A percentile compares a stretch with the other conserved stretches of the same genome.
These are phyloP conservation scores for Perca fluviatilis DNA, from an alignment of 2,113 vertebrate genomes.

Conservation along the genomic window DNA sequence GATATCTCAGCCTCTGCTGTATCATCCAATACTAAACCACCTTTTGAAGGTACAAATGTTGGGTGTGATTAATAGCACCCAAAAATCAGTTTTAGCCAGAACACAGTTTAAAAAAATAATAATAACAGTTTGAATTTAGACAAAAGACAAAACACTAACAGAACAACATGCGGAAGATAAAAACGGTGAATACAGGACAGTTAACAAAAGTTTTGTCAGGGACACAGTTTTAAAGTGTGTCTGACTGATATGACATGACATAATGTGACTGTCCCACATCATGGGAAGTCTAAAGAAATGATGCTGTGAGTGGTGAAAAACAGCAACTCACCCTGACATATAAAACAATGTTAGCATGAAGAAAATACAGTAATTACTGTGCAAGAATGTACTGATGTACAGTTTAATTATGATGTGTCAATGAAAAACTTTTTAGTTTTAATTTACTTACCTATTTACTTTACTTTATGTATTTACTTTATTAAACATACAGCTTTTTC, in stretches of 20 bases:
- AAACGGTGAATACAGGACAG: neutral
- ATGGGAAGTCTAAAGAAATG: neutral
- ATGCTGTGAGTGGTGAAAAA: conserved; percentile 2
- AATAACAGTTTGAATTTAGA: neutral
- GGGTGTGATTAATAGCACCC: neutral
- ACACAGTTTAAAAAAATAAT: neutral
- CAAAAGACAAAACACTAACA: neutral
- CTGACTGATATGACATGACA: too few species aligned
- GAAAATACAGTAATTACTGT: neutral
- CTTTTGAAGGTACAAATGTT: neutral
- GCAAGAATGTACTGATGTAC: neutral
- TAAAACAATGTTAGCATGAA: neutral
- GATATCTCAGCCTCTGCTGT: neutral
- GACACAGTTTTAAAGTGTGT: neutral
- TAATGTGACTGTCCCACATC: neutral
- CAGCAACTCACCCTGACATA: neutral
- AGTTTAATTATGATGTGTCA: neutral
- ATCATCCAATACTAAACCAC: neutral
- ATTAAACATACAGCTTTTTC: neutral
- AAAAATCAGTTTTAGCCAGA: neutral
- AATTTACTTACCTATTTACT: too few species aligned
- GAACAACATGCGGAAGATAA: neutral
- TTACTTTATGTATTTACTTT: too few species aligned
- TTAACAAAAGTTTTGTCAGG: neutral
- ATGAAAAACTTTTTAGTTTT: neutral